Base-by-base conservation (phyloP, 2,888 invertebrate genomes). In the Tryphoninae sp. region DNA sequence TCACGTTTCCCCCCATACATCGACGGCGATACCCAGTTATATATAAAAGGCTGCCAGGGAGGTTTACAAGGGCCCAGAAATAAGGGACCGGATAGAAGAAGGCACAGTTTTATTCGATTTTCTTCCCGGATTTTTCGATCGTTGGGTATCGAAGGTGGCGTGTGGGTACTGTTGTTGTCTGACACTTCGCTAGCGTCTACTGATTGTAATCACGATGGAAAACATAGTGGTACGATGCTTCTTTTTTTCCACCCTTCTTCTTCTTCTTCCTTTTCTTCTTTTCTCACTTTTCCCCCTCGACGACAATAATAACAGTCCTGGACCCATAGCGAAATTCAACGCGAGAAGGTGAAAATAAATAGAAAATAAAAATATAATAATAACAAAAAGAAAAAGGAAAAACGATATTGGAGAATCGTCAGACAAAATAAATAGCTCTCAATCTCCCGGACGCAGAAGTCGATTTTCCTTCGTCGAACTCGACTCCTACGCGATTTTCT, bases 191-290 rank as follows among this genome's bases (percentile, higher is more conserved):
- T 11, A 13, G 40, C 23, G 51, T 22, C 19, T 55, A 53, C 77
- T 78, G 81, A 81, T 78, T 78, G 81, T 73, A 59, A 74, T 78
- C 73, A 61, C 76, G 59, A 68, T 76, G 67, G 49, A 61, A 51
- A 51, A 76, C 13, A 45, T 49, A 58, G 58, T 67, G 58, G 65
- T 49, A 67, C 58, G 45, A 40, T 26, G 45, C 22, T 51, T 51
- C 51, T 68, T 53, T n/a, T 51, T 16, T 45, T 13, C 7, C 13
- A 0, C 45, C 11, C 22, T 40, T 51, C 40, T 6, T 33, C 33
- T 33, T 33, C 13, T 45, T 45, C 13, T 13, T 13, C 45, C 13
- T 45, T 11, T 45, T 45, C 9, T 45, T 45, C 3, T 45, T 45
- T 45, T 45, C 13, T 13, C 13, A 13, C 13, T 3, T 45, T 11